Evolutionary conservation across 1,140 invertebrate genomes (phyloP).

Genomic region (Sinonovacula constricta): DNA sequence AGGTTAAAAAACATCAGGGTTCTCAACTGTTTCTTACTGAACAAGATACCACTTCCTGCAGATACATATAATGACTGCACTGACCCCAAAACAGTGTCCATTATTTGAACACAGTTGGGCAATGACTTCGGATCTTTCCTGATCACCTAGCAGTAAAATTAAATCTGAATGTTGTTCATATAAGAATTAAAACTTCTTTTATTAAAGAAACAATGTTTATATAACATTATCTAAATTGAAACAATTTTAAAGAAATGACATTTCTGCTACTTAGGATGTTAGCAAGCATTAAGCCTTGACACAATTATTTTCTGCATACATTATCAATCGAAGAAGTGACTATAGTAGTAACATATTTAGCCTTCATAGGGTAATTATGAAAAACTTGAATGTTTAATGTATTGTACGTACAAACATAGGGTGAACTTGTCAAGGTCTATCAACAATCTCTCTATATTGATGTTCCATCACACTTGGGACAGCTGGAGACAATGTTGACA

Average conservation of each 20-base stretch:
- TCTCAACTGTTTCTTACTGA: background rate
- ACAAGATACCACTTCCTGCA: slow-evolving; percentile 37
- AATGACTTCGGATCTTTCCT: slow-evolving; percentile 45
- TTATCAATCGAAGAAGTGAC: background rate
- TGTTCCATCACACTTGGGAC: slow-evolving; percentile 11
- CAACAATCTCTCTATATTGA: slow-evolving; percentile 23
- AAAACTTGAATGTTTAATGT: background rate
- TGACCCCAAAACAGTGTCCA: slow-evolving; percentile 39
- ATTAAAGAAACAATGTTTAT: background rate
- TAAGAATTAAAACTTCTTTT: background rate
- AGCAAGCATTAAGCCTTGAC: background rate
- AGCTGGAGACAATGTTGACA: slow-evolving; percentile 12
- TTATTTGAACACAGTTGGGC: slow-evolving; percentile 48
- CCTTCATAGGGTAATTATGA: background rate
- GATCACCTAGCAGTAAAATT: too few relatives aligned
- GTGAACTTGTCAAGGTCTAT: slow-evolving; percentile 12
- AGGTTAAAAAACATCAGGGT: background rate
- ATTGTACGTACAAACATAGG: slow-evolving; percentile 24
- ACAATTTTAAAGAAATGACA: slow-evolving; percentile 16
- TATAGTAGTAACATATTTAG: slow-evolving; percentile 2
- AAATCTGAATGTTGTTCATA: slow-evolving; percentile 14
- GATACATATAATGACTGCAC: slow-evolving; percentile 18
- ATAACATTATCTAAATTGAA: slow-evolving; percentile 4
- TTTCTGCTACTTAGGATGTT: background rate
- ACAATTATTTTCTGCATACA: background rate